Base-by-base conservation (phyloP, 2,797 vertebrate genomes). In the Thunnus albacares region DNA sequence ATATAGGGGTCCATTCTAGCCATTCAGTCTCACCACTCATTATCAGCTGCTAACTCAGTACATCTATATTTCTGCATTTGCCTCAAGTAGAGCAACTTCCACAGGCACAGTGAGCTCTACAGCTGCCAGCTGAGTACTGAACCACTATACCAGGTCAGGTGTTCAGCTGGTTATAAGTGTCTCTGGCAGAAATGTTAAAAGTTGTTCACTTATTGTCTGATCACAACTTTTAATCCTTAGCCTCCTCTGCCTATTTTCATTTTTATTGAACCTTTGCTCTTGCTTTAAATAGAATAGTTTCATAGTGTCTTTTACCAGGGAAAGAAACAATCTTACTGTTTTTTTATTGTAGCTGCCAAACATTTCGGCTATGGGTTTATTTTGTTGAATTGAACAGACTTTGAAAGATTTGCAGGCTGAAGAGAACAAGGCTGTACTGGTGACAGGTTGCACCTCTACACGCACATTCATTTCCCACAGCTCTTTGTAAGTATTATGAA, bases 401-500 rank as follows among this genome's bases (percentile, higher is more conserved):
- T 35, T 35, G 20, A 63, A 47, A 62, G 35, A 30, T 77, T 49
- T 63, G 59, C 47, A 70, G 43, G 38, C 56, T 20, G 35, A 56
- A 41, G 8, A 15, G 2, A 58, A 18, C 61, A 47, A 26, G 24
- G 35, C 51, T 47, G 51, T 66, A 26, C 24, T 0, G 0, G 8
- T 49, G 51, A 72, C 10, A 47, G 18, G 41, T 17, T 61, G 47
- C 55, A 60, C 66, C 28, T 43, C 73, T 47, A 18, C 18, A 61
- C 60, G 59, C 58, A 24, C 24, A 53, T 73, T 56, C 63, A 57
- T 76, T 65, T 75, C 69, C 68, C 41, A 35, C 24, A 79, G 68
- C 58, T 77, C 75, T 80, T 74, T 79, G 73, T 83, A 84, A 55
- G 58, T 15, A 51, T n/a, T 28, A 38, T 45, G 18, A 69, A 67